Evolutionary conservation across 2,888 invertebrate genomes (phyloP), one percentile per base, ranked within the genome.

Genomic region (Eupelmus urozonus): DNA sequence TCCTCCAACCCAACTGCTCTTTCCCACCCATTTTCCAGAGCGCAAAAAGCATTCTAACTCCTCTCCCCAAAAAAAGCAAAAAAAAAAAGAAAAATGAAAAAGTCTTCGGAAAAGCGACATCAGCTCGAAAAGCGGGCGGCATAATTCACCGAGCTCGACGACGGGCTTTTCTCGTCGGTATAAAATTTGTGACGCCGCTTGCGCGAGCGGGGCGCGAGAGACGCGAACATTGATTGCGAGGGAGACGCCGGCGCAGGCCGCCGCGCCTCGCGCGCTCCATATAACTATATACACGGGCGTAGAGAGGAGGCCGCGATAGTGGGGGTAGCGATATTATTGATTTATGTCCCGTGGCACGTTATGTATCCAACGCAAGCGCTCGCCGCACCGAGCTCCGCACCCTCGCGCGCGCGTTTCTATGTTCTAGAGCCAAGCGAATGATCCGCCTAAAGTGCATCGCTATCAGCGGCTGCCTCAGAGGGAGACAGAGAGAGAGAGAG

Each of bases 301-400:
- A 45, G 83, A 83, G 83, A 83, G 83, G 83, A 81, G 83, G 82
- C 82, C 81, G 82, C 66, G 81, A 84, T 87, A 87, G 87, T 87
- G 86, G 84, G 87, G 86, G 85, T 85, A 85, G 89, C 90, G 90
- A 91, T 92, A 90, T 91, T 91, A 92, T 92, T 92, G 92, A 92
- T 92, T 92, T 92, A 92, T 92, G 92, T 91, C 90, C 90, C 91
- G 90, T 87, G 85, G 65, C 77, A 71, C 80, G 74, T 76, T 80
- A 80, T 80, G 76, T 77, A 78, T 80, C 67, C 80, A 80, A 65
- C 69, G 63, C 29, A 59, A 40, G 53, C 57, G 25, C 20, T 60
- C n/a, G 16, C 18, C 55, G 34, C 57, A 40, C n/a, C n/a, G n/a
- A n/a, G n/a, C n/a, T n/a, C n/a, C n/a, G n/a, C n/a, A n/a, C n/a